Base-by-base conservation (phyloP, 2,113 vertebrate genomes). In the Hirundichthys speculiger region DNA sequence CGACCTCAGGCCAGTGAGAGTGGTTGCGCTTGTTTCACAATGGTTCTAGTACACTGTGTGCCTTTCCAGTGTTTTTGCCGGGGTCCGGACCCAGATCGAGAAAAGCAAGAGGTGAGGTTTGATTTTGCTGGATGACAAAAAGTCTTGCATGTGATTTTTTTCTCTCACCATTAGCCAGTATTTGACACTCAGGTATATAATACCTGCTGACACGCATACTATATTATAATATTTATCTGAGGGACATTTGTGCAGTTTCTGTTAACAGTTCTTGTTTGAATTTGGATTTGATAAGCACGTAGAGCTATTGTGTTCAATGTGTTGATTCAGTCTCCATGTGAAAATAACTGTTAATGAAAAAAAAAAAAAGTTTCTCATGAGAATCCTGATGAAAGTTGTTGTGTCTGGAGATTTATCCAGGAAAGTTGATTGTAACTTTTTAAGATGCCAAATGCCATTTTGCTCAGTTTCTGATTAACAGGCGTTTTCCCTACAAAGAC, bases 41-140 rank as follows among this genome's bases (percentile, higher is more conserved):
- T 93, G 92, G 87, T 90, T 74, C 80, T 92, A 27, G 79, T 72
- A 50, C 55, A 83, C 82, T 95, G 93, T 87, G 80, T 95, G 78
- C 88, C 94, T 69, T 93, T 94, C 66, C 94, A 94, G 63, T 96
- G 95, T 70, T 34, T 95, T 22, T 95, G 91, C 91, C 76, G 79
- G 75, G 34, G 86, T 53, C 79, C 88, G 2, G 79, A 89, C 53
- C 75, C 88, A 63, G 87, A 90, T 45, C 42, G 5, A 45, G 88
- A 90, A 1, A 86, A 91, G 56, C 70, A 88, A 16, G 86, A 95
- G 94, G 95, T 96, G 93, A 87, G 93, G 18, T 68, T 79, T 79
- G 53, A 55, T 30, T 67, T 64, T 14, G 2, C 49, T 57, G 56
- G 19, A 40, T 49, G 46, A 58, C 64, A 73, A 42, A 52, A 22